Percentiles rank a stretch among this genome's conserved stretches.
These are phyloP conservation scores for Amphiprion ocellaris DNA, from an alignment of 2,113 vertebrate species.

Conservation along the genomic window DNA sequence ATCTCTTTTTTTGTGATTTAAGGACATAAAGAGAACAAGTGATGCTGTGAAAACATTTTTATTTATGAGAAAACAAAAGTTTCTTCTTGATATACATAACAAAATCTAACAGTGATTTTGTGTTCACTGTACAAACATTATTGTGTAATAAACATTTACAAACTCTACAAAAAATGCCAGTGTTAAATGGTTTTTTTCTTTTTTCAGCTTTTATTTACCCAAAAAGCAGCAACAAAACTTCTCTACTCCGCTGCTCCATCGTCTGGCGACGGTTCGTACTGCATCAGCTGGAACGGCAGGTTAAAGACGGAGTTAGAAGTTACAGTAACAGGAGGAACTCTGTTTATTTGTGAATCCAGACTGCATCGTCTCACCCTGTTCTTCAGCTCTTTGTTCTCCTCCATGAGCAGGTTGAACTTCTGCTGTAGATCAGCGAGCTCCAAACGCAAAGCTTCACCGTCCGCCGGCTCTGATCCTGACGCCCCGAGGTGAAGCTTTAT, in stretches of 20 bases:
- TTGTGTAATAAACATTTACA: slow-evolving; percentile 58
- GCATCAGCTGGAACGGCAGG: slow-evolving; percentile 86
- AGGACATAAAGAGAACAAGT: slow-evolving; percentile 1
- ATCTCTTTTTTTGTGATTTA: not conserved
- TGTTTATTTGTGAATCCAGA: not conserved
- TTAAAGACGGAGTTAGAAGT: not conserved
- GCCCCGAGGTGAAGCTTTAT: slow-evolving; percentile 93
- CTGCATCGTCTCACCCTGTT: slow-evolving; percentile 83
- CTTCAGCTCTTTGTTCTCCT: slow-evolving; percentile 94
- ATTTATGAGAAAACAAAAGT: slow-evolving; percentile 47
- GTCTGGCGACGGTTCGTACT: slow-evolving; percentile 88
- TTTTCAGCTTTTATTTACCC: not conserved
- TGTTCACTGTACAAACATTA: slow-evolving; percentile 36
- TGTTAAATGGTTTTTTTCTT: not conserved
- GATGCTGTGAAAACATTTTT: slow-evolving; percentile 36
- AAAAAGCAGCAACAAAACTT: not conserved
- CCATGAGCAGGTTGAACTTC: slow-evolving; percentile 90
- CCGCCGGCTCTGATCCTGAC: slow-evolving; percentile 86
- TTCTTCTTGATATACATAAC: slow-evolving; percentile 40
- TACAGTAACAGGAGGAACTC: not conserved
- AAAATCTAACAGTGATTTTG: slow-evolving; percentile 42
- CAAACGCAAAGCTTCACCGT: slow-evolving; percentile 87
- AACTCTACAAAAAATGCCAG: slow-evolving; percentile 30
- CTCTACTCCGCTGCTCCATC: slow-evolving; percentile 86
- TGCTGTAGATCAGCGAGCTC: slow-evolving; percentile 91